These are phyloP conservation scores for Mylabris phalerata DNA, from an alignment of 1,140 invertebrate species.

Conservation along the genomic window DNA sequence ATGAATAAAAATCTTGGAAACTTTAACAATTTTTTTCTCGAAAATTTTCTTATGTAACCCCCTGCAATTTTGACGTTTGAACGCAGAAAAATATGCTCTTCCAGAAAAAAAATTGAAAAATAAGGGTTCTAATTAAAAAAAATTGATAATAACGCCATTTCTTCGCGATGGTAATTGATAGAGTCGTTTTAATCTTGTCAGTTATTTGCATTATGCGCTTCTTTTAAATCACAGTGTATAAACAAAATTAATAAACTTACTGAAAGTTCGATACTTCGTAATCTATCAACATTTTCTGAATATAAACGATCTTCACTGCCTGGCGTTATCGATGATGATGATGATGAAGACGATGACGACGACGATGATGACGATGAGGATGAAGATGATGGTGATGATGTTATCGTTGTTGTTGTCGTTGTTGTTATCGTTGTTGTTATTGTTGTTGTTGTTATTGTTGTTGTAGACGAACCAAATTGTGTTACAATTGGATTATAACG, in stretches of 20 bases:
- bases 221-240: too few relatives aligned
- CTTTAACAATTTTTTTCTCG: too few relatives aligned
- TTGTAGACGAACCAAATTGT: conserved; percentile 22
- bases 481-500: conserved; percentile 28
- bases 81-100: too few relatives aligned
- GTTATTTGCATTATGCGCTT: too few relatives aligned
- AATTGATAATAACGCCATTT: too few relatives aligned
- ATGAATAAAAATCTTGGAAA: too few relatives aligned
- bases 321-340: conserved; percentile 6
- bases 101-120: too few relatives aligned
- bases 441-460: background rate
- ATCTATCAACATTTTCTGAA: conserved; percentile 38
- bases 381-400: conserved; percentile 6
- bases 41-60: too few relatives aligned
- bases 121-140: too few relatives aligned
- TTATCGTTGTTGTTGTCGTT: background rate
- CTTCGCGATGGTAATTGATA: too few relatives aligned
- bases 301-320: conserved; percentile 35
- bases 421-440: conserved; percentile 1
- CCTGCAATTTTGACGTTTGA: too few relatives aligned
- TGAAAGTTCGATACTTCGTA: conserved; percentile 40
- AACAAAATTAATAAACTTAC: conserved; percentile 25
- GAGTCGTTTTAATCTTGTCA: too few relatives aligned
- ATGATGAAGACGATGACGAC: conserved; percentile 2
- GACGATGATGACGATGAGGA: background rate